Conservation (phyloP, 2,797 vertebrate species). For the Sarcophilus harrisii region DNA sequence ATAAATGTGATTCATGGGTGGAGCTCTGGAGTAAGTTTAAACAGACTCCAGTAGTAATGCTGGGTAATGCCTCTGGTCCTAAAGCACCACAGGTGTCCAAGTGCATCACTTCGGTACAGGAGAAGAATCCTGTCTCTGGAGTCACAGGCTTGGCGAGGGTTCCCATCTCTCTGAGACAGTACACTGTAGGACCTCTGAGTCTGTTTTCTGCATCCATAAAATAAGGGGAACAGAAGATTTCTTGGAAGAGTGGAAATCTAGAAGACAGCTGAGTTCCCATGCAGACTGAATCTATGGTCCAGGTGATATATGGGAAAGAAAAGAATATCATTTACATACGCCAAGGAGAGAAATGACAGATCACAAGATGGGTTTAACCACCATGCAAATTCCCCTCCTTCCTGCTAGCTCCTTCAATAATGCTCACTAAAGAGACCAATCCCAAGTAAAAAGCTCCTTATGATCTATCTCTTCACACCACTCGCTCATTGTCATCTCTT, state of each 20-base stretch:
- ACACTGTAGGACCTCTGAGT: neutral
- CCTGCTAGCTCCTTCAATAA: too few relatives aligned
- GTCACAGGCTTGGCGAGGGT: neutral
- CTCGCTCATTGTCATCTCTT: neutral
- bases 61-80: neutral
- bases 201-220: neutral
- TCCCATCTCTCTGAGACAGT: neutral
- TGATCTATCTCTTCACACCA: too few relatives aligned
- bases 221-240: neutral
- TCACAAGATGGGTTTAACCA: too few relatives aligned
- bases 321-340: neutral
- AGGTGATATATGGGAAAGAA: neutral
- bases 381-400: too few relatives aligned
- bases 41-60: neutral
- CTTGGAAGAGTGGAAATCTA: neutral
- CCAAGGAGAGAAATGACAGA: neutral
- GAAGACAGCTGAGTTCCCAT: neutral
- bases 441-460: neutral
- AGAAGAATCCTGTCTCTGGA: neutral
- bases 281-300: neutral
- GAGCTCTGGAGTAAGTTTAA: neutral
- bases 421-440: too few relatives aligned
- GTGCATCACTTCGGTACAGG: neutral
- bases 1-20: slow-evolving; percentile 15
- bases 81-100: neutral